phyloP scores from a whole-genome alignment of 2,113 vertebrate species.

The Meles meles region DNA sequence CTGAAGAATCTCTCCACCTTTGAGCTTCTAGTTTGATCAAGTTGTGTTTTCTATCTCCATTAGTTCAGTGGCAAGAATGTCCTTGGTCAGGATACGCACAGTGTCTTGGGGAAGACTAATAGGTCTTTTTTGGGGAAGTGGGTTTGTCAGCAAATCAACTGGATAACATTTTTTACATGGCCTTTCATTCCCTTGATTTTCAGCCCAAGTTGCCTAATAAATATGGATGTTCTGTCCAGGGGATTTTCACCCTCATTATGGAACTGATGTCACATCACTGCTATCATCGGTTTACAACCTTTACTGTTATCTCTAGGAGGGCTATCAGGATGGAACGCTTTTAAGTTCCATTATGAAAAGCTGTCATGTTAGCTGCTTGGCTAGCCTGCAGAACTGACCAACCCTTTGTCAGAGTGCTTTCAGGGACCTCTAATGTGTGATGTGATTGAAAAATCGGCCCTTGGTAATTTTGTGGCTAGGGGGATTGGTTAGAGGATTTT shows the following conservation, averaged over 20 bases:
- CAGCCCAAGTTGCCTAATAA: neutral
- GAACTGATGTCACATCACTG: neutral
- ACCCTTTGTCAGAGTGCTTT: neutral
- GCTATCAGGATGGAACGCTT: neutral
- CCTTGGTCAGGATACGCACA: neutral
- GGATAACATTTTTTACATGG: neutral
- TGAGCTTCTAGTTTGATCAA: neutral
- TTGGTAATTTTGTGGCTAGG: neutral
- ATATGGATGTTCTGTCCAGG: conserved; percentile 16
- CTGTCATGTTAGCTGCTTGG: neutral
- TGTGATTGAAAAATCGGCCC: neutral
- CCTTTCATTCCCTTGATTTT: conserved; percentile 6
- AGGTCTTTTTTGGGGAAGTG: neutral
- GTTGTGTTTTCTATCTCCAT: neutral
- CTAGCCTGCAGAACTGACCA: neutral
- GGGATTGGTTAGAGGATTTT: neutral
- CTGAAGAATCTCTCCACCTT: neutral
- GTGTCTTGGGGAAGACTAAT: neutral
- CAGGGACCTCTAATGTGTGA: neutral
- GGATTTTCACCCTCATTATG: neutral
- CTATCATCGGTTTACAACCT: neutral
- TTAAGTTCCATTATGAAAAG: neutral
- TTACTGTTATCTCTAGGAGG: neutral
- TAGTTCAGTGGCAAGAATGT: neutral
- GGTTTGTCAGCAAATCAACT: neutral